Percentiles rank a stretch among this genome's conserved stretches.
These are phyloP conservation scores for Cydia pomonella DNA, from an alignment of 1,140 invertebrate species.

Conservation along the genomic window DNA sequence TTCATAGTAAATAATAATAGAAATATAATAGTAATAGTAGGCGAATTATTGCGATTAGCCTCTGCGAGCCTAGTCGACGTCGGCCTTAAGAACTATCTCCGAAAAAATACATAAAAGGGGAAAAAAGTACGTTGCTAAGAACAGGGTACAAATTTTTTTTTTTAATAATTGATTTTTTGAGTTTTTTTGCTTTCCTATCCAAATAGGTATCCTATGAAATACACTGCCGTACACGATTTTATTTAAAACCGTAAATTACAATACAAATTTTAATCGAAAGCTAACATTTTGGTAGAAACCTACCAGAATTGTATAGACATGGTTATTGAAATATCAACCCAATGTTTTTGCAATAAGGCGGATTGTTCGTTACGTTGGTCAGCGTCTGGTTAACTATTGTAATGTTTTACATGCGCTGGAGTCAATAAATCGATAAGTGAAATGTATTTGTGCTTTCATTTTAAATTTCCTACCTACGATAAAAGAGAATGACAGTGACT, in stretches of 20 bases:
- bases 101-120: too few relatives aligned
- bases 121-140: too few relatives aligned
- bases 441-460: constrained; percentile 47
- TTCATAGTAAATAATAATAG: too few relatives aligned
- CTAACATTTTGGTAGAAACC: background rate
- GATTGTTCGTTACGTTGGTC: constrained; percentile 21
- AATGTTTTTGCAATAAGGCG: background rate
- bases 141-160: too few relatives aligned
- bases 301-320: constrained; percentile 21
- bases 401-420: constrained; percentile 61
- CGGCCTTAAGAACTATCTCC: too few relatives aligned
- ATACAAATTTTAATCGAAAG: background rate
- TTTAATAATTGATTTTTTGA: too few relatives aligned
- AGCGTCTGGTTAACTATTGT: constrained; percentile 49
- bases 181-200: background rate
- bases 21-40: too few relatives aligned
- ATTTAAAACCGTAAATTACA: background rate
- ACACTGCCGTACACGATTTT: constrained; percentile 11
- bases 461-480: background rate
- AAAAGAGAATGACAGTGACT: too few relatives aligned
- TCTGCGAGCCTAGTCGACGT: too few relatives aligned
- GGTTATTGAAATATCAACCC: constrained; percentile 12
- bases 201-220: constrained; percentile 8
- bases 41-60: too few relatives aligned
- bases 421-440: constrained; percentile 64